These are phyloP conservation scores for Tokudaia tokunoshimensis DNA, from an alignment of 2,797 vertebrate genomes.

Conservation along the genomic window DNA sequence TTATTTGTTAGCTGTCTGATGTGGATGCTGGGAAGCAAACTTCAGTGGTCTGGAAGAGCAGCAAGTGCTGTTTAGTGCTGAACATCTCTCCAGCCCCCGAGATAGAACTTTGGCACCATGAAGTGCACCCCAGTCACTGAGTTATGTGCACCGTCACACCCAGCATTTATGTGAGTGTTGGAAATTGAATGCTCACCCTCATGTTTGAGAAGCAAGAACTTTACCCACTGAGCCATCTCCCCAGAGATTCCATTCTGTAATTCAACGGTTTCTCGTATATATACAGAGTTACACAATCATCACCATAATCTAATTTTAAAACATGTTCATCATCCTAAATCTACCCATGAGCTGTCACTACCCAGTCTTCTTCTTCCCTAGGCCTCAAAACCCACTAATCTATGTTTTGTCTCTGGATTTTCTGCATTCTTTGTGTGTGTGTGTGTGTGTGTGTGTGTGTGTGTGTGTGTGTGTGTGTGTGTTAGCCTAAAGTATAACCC, in stretches of 20 bases:
- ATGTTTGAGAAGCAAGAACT: background rate
- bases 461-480: background rate
- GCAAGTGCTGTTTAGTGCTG: background rate
- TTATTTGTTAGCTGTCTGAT: background rate
- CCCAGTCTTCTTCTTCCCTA: background rate
- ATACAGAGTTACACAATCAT: background rate
- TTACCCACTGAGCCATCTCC: background rate
- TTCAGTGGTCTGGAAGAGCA: background rate
- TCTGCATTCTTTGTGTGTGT: background rate
- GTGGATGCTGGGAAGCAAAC: background rate
- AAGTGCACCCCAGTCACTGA: background rate
- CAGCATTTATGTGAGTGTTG: background rate
- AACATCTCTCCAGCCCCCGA: background rate
- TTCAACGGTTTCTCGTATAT: slow-evolving; percentile 2
- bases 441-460: background rate
- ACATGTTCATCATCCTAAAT: background rate
- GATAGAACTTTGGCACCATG: background rate
- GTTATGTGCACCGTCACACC: background rate
- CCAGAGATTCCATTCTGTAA: background rate
- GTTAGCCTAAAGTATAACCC: slow-evolving; percentile 23
- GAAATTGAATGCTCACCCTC: too few species aligned
- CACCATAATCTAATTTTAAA: slow-evolving; percentile 55
- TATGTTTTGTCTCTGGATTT: slow-evolving; percentile 12
- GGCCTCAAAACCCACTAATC: background rate
- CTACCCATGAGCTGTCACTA: background rate